A percentile compares a stretch with the other conserved stretches of the same genome.
Evolutionary conservation across 2,888 invertebrate genomes (phyloP).

Genomic region (Odontocerum albicorne): DNA sequence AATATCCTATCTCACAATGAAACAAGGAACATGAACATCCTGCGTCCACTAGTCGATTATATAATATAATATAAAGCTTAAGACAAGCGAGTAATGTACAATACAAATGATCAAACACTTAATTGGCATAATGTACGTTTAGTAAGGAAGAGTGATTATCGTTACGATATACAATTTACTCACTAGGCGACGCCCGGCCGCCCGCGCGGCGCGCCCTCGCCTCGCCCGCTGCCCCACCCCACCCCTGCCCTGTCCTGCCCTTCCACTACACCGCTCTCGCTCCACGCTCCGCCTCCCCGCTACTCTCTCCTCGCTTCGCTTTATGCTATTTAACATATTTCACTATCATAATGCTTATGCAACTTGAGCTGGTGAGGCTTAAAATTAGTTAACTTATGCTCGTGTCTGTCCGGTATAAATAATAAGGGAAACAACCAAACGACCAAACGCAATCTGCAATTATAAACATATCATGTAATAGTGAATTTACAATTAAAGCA

Average conservation of each 20-base stretch:
- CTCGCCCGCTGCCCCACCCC: constrained; percentile 14
- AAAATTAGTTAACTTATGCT: constrained; percentile 37
- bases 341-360: constrained; percentile 36
- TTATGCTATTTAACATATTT: constrained; percentile 35
- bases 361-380: constrained; percentile 36
- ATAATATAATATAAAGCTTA: constrained; percentile 27
- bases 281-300: constrained; percentile 21
- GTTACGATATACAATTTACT: constrained; percentile 33
- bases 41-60: not conserved
- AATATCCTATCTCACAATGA: constrained; percentile 29
- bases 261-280: constrained; percentile 32
- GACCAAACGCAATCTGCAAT: constrained; percentile 31
- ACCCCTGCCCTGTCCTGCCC: constrained; percentile 28
- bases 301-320: constrained; percentile 13
- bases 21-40: constrained; percentile 33
- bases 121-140: constrained; percentile 31
- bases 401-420: constrained; percentile 33
- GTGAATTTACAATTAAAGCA: constrained; percentile 37
- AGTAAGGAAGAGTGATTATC: constrained; percentile 36
- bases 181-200: constrained; percentile 25
- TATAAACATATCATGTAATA: constrained; percentile 27
- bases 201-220: constrained; percentile 10
- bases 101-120: constrained; percentile 34
- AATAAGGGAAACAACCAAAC: constrained; percentile 25
- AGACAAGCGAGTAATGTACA: constrained; percentile 34